A percentile compares a stretch with the other conserved stretches of the same genome.
phyloP scores from a whole-genome alignment of 2,888 invertebrate species.

The Capitulum mitella region DNA sequence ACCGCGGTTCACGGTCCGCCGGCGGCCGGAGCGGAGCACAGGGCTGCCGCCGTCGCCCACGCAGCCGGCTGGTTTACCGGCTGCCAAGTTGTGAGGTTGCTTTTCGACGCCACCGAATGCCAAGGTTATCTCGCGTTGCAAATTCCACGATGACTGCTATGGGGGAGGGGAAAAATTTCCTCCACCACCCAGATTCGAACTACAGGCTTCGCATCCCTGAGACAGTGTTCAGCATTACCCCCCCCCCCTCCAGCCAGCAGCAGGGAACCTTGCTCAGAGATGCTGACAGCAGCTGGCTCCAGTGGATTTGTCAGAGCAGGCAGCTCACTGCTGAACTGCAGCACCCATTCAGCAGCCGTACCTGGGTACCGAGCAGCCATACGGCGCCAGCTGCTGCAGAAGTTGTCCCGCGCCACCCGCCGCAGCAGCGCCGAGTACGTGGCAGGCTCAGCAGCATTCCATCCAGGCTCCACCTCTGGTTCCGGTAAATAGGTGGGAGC shows the following conservation, averaged over 20 bases:
- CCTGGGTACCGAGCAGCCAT: not conserved
- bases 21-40: not conserved
- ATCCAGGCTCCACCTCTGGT: not conserved
- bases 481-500: not conserved
- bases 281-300: not conserved
- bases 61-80: not conserved
- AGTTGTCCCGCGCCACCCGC: slow-evolving; percentile 14
- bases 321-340: no score
- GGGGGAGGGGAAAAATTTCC: no score
- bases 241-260: no score
- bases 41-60: not conserved
- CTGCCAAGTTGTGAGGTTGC: no score
- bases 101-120: not conserved
- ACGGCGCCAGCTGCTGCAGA: not conserved
- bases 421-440: slow-evolving; percentile 21
- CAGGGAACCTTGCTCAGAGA: not conserved
- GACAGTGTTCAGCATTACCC: no score
- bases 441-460: not conserved
- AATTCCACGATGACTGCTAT: no score
- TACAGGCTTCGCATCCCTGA: no score
- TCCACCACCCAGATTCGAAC: no score
- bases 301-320: no score
- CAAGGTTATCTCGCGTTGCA: not conserved
- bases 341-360: not conserved
- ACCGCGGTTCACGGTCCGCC: not conserved